A percentile compares a stretch with the other conserved stretches of the same genome.
These are phyloP conservation scores for Erpetoichthys calabaricus DNA, from an alignment of 2,797 vertebrate genomes.

Conservation along the genomic window DNA sequence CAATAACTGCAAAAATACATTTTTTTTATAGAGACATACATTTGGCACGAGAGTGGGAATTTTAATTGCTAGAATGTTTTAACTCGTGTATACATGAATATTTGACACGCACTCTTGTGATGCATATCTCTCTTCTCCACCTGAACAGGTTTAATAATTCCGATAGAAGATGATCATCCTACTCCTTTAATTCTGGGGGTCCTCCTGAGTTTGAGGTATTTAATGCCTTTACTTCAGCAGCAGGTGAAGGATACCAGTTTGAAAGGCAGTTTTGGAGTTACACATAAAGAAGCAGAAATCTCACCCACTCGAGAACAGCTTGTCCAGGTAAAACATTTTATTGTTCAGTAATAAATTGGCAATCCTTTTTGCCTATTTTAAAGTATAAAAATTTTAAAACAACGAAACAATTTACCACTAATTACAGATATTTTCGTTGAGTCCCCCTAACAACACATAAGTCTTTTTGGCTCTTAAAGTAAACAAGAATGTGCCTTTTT, in stretches of 20 bases:
- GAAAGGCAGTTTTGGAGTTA: conserved; percentile 92
- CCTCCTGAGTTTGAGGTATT: conserved; percentile 78
- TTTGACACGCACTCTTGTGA: background rate
- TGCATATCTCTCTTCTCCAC: background rate
- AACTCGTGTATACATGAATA: background rate
- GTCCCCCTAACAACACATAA: no score
- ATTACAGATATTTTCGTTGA: no score
- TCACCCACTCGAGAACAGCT: conserved; percentile 83
- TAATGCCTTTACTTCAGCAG: conserved; percentile 89
- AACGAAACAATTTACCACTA: no score
- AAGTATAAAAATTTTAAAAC: background rate
- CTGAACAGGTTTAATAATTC: conserved; percentile 68
- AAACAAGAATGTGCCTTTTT: no score
- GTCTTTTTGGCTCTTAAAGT: no score
- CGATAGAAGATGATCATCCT: conserved; percentile 71
- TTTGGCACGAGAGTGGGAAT: no score
- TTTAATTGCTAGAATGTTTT: no score
- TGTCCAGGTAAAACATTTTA: conserved; percentile 54
- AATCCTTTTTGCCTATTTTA: conserved; percentile 1
- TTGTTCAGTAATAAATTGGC: background rate
- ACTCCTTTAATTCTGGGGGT: conserved; percentile 80
- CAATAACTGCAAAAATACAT: no score
- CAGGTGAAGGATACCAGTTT: conserved; percentile 84
- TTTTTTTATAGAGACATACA: no score
- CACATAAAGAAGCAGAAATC: conserved; percentile 79